These are phyloP conservation scores for Lordiphosa fenestrarum DNA, from an alignment of 2,888 invertebrate species.

Conservation along the genomic window DNA sequence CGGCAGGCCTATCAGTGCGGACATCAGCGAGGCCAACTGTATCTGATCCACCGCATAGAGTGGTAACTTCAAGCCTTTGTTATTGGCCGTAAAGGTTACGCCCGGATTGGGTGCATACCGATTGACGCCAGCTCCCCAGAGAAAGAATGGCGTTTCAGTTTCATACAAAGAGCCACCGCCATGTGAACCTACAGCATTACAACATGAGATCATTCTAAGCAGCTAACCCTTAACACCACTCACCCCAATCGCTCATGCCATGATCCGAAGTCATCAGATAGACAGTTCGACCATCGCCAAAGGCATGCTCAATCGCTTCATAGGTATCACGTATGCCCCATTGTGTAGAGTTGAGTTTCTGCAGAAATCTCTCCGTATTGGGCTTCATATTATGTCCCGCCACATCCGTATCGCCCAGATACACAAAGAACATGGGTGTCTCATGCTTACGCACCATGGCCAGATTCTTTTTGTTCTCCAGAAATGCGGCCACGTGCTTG, in stretches of 20 bases:
- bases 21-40: slow-evolving; percentile 94
- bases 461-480: slow-evolving; percentile 80
- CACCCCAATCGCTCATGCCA: slow-evolving; percentile 98
- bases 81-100: slow-evolving; percentile 27
- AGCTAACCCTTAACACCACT: neutral
- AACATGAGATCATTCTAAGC: too few relatives aligned
- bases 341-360: slow-evolving; percentile 90
- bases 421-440: slow-evolving; percentile 90
- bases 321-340: slow-evolving; percentile 86
- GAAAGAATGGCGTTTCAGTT: slow-evolving; percentile 94
- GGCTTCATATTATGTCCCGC: slow-evolving; percentile 96
- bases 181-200: slow-evolving; percentile 86
- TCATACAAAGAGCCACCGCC: slow-evolving; percentile 93
- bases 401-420: slow-evolving; percentile 95
- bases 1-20: slow-evolving; percentile 90
- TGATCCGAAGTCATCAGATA: slow-evolving; percentile 97
- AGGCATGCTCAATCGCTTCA: slow-evolving; percentile 85
- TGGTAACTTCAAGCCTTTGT: slow-evolving; percentile 55
- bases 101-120: slow-evolving; percentile 17
- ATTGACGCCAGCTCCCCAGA: slow-evolving; percentile 94
- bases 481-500: slow-evolving; percentile 85
- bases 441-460: slow-evolving; percentile 72
- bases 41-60: slow-evolving; percentile 90
- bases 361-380: slow-evolving; percentile 87
- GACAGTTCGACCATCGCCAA: slow-evolving; percentile 88